phyloP scores from a whole-genome alignment of 1,140 invertebrate genomes.

The Caenorhabditis brenneri region DNA sequence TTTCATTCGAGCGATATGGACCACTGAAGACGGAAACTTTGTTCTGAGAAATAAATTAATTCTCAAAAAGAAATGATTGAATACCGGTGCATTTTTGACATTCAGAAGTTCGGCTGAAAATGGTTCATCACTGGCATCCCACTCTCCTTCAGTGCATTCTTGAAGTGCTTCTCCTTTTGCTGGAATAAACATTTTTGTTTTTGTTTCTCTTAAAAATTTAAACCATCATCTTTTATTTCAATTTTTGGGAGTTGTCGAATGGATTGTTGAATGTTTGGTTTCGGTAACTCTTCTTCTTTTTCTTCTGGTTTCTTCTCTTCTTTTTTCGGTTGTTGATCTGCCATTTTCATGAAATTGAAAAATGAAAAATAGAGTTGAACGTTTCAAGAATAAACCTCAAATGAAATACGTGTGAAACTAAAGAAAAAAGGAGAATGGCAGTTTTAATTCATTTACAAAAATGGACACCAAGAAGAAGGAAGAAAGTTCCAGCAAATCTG shows the following conservation, averaged over 20 bases:
- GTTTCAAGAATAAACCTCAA: too few relatives aligned
- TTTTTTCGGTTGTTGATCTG: neutral
- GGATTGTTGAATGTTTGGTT: neutral
- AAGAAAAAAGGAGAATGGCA: too few relatives aligned
- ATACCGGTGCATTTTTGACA: conserved; percentile 17
- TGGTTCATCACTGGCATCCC: conserved; percentile 37
- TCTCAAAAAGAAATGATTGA: neutral
- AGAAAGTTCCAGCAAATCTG: neutral
- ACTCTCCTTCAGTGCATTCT: neutral
- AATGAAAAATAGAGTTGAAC: neutral
- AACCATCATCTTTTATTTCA: conserved; percentile 7
- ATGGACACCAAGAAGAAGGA: neutral
- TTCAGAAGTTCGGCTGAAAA: conserved; percentile 21
- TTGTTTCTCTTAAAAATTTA: neutral
- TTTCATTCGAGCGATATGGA: conserved; percentile 8
- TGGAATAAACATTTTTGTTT: neutral
- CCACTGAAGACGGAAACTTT: conserved; percentile 25
- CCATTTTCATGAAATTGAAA: neutral
- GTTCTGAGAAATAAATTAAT: neutral
- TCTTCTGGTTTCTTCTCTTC: neutral
- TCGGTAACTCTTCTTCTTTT: conserved; percentile 2
- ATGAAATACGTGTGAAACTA: too few relatives aligned
- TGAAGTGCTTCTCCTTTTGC: neutral
- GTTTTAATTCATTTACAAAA: neutral
- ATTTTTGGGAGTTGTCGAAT: conserved; percentile 23